phyloP scores from a whole-genome alignment of 2,888 invertebrate genomes.

The Brachyptera risi region DNA sequence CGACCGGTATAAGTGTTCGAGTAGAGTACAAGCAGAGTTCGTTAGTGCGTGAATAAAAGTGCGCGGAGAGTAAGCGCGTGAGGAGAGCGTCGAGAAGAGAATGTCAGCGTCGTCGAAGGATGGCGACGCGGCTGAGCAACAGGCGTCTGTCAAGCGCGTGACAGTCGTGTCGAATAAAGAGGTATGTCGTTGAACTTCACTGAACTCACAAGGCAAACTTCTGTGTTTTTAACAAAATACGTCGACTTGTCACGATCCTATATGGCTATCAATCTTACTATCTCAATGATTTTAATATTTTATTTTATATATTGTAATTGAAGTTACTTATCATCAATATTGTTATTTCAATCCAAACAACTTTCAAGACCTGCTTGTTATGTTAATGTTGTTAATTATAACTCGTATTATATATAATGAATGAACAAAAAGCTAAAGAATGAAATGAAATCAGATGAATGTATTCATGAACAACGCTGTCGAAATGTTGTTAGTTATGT shows the following conservation, averaged over 20 bases:
- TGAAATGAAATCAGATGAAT: not conserved
- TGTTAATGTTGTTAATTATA: no score
- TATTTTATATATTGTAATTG: no score
- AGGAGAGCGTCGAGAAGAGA: not conserved
- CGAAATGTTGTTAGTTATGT: no score
- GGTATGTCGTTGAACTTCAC: not conserved
- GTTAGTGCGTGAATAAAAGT: not conserved
- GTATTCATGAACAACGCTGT: not conserved
- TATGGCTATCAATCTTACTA: no score
- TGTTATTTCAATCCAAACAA: no score
- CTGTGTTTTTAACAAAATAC: not conserved
- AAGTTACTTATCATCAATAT: no score
- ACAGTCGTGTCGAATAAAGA: conserved; percentile 10
- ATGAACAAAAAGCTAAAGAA: no score
- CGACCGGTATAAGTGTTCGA: not conserved
- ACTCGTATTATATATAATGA: no score
- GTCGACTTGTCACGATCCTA: no score
- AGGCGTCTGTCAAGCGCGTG: conserved; percentile 1
- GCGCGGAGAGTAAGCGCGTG: not conserved
- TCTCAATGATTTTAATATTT: no score
- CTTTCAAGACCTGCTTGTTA: no score
- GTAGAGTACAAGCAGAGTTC: not conserved
- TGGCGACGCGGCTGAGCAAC: not conserved
- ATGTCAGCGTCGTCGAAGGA: not conserved
- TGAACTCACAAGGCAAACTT: not conserved